Base-by-base conservation (phyloP, 2,797 vertebrate genomes). In the Neoniphon sammara region DNA sequence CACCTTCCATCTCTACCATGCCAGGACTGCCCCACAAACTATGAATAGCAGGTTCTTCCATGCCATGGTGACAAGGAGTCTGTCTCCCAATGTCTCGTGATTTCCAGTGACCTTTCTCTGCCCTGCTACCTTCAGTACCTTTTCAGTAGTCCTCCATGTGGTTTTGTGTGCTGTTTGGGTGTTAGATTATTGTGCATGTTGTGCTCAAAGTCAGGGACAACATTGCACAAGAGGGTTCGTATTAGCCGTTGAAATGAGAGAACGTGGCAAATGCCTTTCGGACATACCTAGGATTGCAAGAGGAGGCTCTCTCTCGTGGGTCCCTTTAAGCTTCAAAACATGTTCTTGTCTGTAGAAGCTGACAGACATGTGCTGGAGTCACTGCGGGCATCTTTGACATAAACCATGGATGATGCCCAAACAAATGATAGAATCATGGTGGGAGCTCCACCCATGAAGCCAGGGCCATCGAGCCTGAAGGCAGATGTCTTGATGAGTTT, bases 31-130 rank as follows among this genome's bases (percentile, higher is more conserved):
- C 74, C 61, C 64, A 68, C 70, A 56, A 84, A 85, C 91, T 93
- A 93, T 90, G 87, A 91, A 92, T 92, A 92, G 91, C 81, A 60
- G 55, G 47, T 84, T 73, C 81, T 75, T 83, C 79, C 68, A 44
- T 31, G 74, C 72, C 67, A 67, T 23, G 78, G 78, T 87, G 84
- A 90, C 85, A 25, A 75, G 76, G 78, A 81, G 88, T 89, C 85
- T 88, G 73, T 80, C 82, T 63, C 66, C 80, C 85, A 83, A 81
- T 79, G 72, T 68, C 68, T 80, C 69, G 62, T 62, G 75, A 55
- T 78, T 69, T 66, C 53, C 60, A 42, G 10, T 60, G 68, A 71
- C 49, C 56, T 84, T 84, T 66, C 54, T 77, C 60, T 80, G 67
- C 64, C 73, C 85, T 79, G 25, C 75, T 30, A 53, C 50, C 58